Evolutionary conservation across 2,797 vertebrate species (phyloP), one percentile per base, ranked within the genome.

Genomic region (Dromococcyx pavoninus): DNA sequence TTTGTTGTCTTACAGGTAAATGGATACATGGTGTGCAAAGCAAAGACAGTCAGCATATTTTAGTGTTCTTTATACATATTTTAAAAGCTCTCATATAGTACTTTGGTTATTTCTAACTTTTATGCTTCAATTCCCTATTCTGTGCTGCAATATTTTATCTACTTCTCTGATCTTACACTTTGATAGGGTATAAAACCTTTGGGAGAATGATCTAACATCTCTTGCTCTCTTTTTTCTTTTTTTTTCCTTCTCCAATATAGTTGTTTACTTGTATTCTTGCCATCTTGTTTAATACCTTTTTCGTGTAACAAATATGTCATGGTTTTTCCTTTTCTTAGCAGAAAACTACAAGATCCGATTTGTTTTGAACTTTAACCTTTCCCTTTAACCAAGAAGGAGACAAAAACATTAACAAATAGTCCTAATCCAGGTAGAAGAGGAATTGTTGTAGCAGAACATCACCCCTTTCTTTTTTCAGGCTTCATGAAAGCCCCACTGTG

Each of bases 11-110:
- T 77, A n/a, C 75, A 93, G 94, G 69, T 88, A 88, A 93, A 93
- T 74, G 80, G 50, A 72, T 95, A 60, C 80, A 66, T 70, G n/a
- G 35, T 77, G 43, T 82, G 75, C 51, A 92, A 90, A 93, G 85
- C 78, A 91, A 72, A 88, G 85, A 24, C 51, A 88, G 87, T 92
- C 95, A 95, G 92, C 86, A 91, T 94, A 93, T 96, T 96, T 96
- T 91, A 82, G 39, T 95, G 27, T 73, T 92, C 79, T 81, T 95
- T 84, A 94, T 94, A 89, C 65, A 89, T 91, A 95, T 94, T 96
- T 95, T 91, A 94, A 93, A 91, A 85, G 88, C 33, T 85, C 97
- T 93, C 85, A 79, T 70, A 77, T n/a, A 89, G 72, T 85, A 89
- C 70, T 94, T 94, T 21, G 39, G 66, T 46, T 93, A 39, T 89